phyloP scores from a whole-genome alignment of 2,113 vertebrate genomes.

The Pseudolaguvia tuberculata region DNA sequence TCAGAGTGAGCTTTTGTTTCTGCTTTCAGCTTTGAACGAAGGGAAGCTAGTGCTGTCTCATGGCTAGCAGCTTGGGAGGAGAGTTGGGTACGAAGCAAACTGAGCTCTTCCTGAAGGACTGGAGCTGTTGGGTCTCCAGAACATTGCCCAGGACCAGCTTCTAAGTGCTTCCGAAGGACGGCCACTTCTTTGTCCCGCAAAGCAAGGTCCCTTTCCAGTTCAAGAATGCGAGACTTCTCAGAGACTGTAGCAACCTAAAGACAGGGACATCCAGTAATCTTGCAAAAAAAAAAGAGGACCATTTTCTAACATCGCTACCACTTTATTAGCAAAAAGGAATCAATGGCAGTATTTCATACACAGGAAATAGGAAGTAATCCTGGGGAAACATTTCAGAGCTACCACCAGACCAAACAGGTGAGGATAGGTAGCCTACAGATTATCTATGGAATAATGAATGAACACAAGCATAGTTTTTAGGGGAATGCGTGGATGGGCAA shows the following conservation, averaged over 20 bases:
- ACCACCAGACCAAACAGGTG: background rate
- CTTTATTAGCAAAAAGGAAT: background rate
- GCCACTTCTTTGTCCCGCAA: conserved; percentile 79
- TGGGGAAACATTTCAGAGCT: conserved; percentile 8
- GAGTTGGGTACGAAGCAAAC: conserved; percentile 79
- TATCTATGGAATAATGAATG: background rate
- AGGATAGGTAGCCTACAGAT: background rate
- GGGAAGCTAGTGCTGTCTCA: conserved; percentile 64
- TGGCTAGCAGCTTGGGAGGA: conserved; percentile 68
- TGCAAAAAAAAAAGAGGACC: conserved; percentile 3
- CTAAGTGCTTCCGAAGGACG: conserved; percentile 79
- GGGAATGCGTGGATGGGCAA: background rate
- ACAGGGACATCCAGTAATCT: conserved; percentile 20
- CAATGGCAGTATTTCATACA: background rate
- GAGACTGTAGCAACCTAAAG: conserved; percentile 93
- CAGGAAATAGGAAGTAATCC: background rate
- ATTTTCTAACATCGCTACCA: too few relatives aligned
- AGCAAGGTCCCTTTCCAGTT: conserved; percentile 85
- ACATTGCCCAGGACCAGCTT: conserved; percentile 69
- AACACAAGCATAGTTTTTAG: background rate
- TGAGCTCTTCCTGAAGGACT: conserved; percentile 82
- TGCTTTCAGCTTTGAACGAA: conserved; percentile 72
- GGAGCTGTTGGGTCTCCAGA: conserved; percentile 64
- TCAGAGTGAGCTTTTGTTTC: conserved; percentile 72
- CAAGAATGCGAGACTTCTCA: conserved; percentile 94